A percentile compares a stretch with the other conserved stretches of the same genome.
These are phyloP conservation scores for Gambusia holbrooki DNA, from an alignment of 2,113 vertebrate genomes.

Conservation along the genomic window DNA sequence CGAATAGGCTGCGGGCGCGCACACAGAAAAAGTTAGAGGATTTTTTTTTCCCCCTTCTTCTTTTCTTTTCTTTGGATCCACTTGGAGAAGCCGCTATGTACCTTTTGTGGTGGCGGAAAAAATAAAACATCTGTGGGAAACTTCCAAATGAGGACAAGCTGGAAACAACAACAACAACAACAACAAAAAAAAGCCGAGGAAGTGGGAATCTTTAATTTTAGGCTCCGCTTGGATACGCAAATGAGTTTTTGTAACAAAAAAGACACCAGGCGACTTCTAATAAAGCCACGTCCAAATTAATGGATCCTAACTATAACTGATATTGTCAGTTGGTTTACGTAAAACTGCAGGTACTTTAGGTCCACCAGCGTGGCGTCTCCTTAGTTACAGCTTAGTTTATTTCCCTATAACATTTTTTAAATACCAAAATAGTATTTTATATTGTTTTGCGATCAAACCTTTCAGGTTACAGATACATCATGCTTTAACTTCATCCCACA, in stretches of 20 bases:
- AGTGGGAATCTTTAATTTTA: background rate
- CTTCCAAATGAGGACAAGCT: constrained; percentile 46
- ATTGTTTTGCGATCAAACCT: constrained; percentile 74
- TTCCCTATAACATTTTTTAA: background rate
- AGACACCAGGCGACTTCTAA: too few relatives aligned
- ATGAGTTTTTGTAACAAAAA: constrained; percentile 55
- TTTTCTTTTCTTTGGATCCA: background rate
- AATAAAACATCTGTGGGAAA: constrained; percentile 48
- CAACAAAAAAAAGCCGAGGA: background rate
- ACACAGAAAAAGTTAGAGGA: constrained; percentile 50
- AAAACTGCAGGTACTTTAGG: too few relatives aligned
- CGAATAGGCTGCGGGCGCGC: constrained; percentile 39
- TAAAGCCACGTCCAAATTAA: background rate
- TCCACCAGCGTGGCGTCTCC: background rate
- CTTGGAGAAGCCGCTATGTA: constrained; percentile 39
- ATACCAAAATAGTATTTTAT: constrained; percentile 80
- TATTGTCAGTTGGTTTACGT: background rate
- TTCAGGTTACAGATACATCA: constrained; percentile 53
- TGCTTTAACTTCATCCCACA: constrained; percentile 75
- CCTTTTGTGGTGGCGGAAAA: constrained; percentile 31
- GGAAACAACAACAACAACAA: background rate
- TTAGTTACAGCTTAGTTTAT: background rate
- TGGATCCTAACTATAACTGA: background rate
- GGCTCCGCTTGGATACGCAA: background rate
- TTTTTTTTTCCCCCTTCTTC: background rate